Base-by-base conservation (phyloP, 2,797 vertebrate species). In the Bovichtus diacanthus region DNA sequence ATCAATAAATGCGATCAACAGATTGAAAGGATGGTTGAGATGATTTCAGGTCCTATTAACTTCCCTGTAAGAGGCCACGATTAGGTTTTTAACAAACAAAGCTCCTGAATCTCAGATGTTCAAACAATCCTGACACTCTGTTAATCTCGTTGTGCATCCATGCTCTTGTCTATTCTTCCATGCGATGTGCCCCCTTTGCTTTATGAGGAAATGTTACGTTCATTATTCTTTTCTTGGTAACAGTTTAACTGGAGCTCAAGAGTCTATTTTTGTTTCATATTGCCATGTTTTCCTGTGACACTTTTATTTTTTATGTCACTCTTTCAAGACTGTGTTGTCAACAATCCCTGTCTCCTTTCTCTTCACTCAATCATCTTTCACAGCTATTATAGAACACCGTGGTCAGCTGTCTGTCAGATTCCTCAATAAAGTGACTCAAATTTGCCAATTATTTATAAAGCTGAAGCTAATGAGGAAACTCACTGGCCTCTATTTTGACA, bases 1-100 rank as follows among this genome's bases (percentile, higher is more conserved):
- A 88, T 93, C 88, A 85, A 92, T 91, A 90, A 53, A 69, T 72
- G 81, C 76, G 82, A 92, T 89, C 80, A 81, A n/a, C 59, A 70
- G 64, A 80, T 34, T 80, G 41, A 77, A 64, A 61, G 56, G 66
- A 62, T 78, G 76, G 63, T 76, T 82, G 78, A 87, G 44, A 73
- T 76, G 38, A 87, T 90, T 90, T 91, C 81, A 89, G 12, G 88
- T 82, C 78, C 82, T 68, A 90, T 91, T 88, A 90, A 84, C 78
- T 74, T 74, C 64, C 74, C n/a, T 72, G 76, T 79, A 46, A 72
- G 51, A 60, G 25, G 53, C 43, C 51, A 59, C 64, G 36, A 84
- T 54, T 29, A 51, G 64, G 47, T 80, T 66, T 79, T 84, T 67
- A 70, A 66, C 67, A 66, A 84, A 81, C 53, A 76, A 72, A 70